phyloP scores from a whole-genome alignment of 2,797 vertebrate species.

The Pangasius larnaudii region DNA sequence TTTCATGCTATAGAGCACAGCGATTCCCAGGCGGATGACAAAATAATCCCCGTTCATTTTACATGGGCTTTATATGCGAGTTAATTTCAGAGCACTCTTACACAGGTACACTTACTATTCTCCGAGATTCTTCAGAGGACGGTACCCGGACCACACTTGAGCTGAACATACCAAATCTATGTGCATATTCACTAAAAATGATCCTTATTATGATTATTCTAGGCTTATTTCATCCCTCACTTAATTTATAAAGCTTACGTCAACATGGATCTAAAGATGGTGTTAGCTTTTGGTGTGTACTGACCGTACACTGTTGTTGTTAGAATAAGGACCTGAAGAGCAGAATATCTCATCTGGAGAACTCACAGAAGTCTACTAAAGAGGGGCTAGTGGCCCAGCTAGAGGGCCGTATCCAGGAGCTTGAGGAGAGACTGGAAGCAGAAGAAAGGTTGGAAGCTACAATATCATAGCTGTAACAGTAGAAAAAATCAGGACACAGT shows the following conservation, averaged over 20 bases:
- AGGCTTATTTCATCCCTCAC: not conserved
- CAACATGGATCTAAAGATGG: not conserved
- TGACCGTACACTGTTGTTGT: slow-evolving; percentile 19
- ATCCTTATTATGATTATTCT: not conserved
- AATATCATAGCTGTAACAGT: not conserved
- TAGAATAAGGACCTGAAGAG: slow-evolving; percentile 95
- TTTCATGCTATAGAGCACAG: not conserved
- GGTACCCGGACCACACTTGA: not conserved
- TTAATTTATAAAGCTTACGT: not conserved
- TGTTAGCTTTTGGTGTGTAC: not conserved
- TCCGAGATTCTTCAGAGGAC: not conserved
- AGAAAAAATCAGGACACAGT: not conserved
- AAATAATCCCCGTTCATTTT: not conserved
- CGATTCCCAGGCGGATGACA: not conserved
- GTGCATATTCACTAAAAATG: not conserved
- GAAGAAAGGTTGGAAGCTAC: slow-evolving; percentile 83
- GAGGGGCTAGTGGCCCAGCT: slow-evolving; percentile 90
- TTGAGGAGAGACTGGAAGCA: slow-evolving; percentile 89
- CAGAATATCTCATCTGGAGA: slow-evolving; percentile 88
- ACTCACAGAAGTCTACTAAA: slow-evolving; percentile 90
- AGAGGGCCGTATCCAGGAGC: slow-evolving; percentile 88
- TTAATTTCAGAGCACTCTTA: not conserved
- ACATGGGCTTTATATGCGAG: not conserved
- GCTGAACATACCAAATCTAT: not conserved
- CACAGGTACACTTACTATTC: not conserved